phyloP scores from a whole-genome alignment of 2,797 vertebrate species.

The Tadarida brasiliensis region DNA sequence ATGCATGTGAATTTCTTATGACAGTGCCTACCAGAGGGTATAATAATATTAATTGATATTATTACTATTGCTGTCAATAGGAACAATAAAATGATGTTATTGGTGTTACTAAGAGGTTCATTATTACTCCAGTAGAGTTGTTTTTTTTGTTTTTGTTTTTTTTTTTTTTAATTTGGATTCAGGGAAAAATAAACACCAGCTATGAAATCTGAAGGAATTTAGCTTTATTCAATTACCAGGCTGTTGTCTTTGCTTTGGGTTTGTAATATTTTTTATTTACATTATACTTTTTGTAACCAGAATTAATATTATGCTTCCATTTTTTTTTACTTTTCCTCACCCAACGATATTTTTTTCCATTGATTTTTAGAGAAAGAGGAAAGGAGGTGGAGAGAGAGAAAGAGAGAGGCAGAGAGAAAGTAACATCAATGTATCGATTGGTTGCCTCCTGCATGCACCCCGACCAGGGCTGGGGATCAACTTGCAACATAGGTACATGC shows the following conservation, averaged over 20 bases:
- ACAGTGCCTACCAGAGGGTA: background rate
- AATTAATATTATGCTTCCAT: conserved; percentile 61
- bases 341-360: too few species aligned
- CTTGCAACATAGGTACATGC: too few species aligned
- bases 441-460: too few species aligned
- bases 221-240: conserved; percentile 52
- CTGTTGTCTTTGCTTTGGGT: conserved; percentile 71
- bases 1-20: background rate
- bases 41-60: background rate
- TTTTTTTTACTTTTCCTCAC: background rate
- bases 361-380: too few species aligned
- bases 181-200: background rate
- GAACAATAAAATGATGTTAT: background rate
- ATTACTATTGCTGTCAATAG: background rate
- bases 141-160: background rate
- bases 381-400: too few species aligned
- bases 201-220: conserved; percentile 11
- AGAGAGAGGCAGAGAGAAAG: too few species aligned
- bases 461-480: too few species aligned
- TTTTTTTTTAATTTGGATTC: background rate
- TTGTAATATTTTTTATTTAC: conserved; percentile 77
- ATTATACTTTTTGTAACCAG: conserved; percentile 78
- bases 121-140: background rate
- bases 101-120: background rate
- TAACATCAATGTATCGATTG: too few species aligned